Conservation (phyloP, 2,113 vertebrate species). For the Sterna hirundo region DNA sequence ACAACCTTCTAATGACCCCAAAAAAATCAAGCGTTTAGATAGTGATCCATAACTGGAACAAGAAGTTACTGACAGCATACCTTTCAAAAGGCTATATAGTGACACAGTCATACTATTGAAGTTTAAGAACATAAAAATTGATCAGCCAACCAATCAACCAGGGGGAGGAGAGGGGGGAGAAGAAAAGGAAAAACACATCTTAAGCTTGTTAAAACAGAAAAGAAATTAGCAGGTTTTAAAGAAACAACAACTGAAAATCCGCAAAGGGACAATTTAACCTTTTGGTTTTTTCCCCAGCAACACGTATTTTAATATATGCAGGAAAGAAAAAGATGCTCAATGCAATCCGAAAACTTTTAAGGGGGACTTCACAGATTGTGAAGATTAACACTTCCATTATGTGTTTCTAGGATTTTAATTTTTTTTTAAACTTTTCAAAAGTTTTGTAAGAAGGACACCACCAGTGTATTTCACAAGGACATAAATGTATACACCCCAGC, state of each 20-base stretch:
- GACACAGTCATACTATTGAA: conserved; percentile 8
- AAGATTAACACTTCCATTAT: conserved; percentile 74
- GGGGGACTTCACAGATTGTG: conserved; percentile 83
- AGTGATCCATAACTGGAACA: conserved; percentile 60
- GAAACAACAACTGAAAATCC: conserved; percentile 47
- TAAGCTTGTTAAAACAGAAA: conserved; percentile 32
- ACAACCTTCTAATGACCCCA: conserved; percentile 58
- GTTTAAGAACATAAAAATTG: conserved; percentile 59
- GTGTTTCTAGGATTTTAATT: not conserved
- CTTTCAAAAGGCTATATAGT: conserved; percentile 58
- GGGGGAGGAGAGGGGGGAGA: not conserved
- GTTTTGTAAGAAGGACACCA: conserved; percentile 83
- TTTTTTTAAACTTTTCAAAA: conserved; percentile 65
- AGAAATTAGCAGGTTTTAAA: conserved; percentile 21
- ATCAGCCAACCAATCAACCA: conserved; percentile 25
- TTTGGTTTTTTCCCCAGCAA: conserved; percentile 20
- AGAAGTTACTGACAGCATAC: conserved; percentile 46
- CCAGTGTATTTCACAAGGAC: conserved; percentile 90
- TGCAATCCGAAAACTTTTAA: conserved; percentile 69
- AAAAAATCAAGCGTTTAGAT: conserved; percentile 59
- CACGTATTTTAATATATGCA: conserved; percentile 48
- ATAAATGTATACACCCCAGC: conserved; percentile 83
- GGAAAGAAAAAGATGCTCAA: conserved; percentile 71
- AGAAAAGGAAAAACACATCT: not conserved
- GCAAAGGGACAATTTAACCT: conserved; percentile 6